Evolutionary conservation across 1,140 invertebrate genomes (phyloP), one percentile per base, ranked within the genome.

Genomic region (Penaeus japonicus): DNA sequence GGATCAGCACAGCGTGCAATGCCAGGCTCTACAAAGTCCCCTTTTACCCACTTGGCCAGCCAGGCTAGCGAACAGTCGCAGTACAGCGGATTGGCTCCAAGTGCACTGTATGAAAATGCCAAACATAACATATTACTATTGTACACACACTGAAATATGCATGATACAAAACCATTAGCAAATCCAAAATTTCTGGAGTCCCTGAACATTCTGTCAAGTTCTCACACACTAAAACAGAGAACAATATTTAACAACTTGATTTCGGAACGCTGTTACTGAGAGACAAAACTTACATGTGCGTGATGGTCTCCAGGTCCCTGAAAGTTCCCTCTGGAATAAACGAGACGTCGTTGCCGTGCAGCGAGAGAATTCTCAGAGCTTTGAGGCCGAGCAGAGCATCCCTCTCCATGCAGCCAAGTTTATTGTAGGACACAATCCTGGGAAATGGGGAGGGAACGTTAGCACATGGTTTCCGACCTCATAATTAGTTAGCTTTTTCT

Each of bases 11-110:
- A 99, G 55, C 96, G 94, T 0, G 99, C 98, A 77, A 99, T 99
- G 20, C 99, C 99, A 0, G 98, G 97, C 92, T 99, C 99, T 70
- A 99, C 96, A 92, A 96, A 98, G 92, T 98, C 97, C 87, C 95
- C 95, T 93, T 99, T 99, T 78, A 99, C 98, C 98, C 98, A 99
- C 92, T 99, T 97, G 15, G 98, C 96, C 81, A 99, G 94, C 99
- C 99, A 99, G 91, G 96, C 96, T 89, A 99, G 93, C 78, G 95
- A 95, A 93, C 99, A 99, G 93, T 99, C 98, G 93, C 99, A 99
- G 93, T 99, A 99, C 55, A 99, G 93, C 1, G 98, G 98, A 94
- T 99, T 99, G 22, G 97, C 96, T 81, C 99, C 98, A 32, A 99
- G 93, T 2, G 98, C 99, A 83, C 98, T 99, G 93, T 90, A 93